These are phyloP conservation scores for Tetraneura akinire DNA, from an alignment of 1,140 invertebrate genomes.

Conservation along the genomic window DNA sequence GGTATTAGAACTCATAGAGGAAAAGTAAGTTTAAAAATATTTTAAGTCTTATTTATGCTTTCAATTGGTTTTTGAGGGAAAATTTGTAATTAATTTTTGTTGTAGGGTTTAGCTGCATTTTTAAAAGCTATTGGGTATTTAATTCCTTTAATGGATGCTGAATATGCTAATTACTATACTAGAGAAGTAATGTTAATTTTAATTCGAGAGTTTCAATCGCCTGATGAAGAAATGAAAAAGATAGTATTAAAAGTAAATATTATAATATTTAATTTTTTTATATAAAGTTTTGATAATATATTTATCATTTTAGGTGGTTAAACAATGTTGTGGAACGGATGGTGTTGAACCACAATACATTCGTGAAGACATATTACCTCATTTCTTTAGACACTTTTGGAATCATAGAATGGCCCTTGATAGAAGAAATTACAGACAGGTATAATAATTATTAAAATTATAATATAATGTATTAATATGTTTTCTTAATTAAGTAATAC, in stretches of 20 bases:
- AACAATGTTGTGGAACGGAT: slow-evolving; percentile 99
- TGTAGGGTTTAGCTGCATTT: slow-evolving; percentile 91
- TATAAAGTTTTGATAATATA: neutral
- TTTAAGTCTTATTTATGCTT: too few relatives aligned
- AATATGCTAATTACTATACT: slow-evolving; percentile 99
- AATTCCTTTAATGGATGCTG: slow-evolving; percentile 99
- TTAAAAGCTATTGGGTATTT: slow-evolving; percentile 99
- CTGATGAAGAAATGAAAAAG: slow-evolving; percentile 99
- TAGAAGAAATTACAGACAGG: slow-evolving; percentile 93
- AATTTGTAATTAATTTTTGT: slow-evolving; percentile 14
- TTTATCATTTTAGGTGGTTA: slow-evolving; percentile 77
- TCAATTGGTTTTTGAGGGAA: too few relatives aligned
- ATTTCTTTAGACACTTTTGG: slow-evolving; percentile 99
- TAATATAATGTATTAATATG: too few relatives aligned
- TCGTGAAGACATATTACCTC: slow-evolving; percentile 97
- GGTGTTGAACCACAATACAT: slow-evolving; percentile 99
- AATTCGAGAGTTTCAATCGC: slow-evolving; percentile 98
- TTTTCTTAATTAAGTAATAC: too few relatives aligned
- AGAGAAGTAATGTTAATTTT: slow-evolving; percentile 99
- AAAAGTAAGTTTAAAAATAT: slow-evolving; percentile 74
- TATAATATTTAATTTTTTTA: neutral
- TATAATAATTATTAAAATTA: slow-evolving; percentile 54
- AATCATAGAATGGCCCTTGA: slow-evolving; percentile 99
- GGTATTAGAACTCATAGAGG: slow-evolving; percentile 97
- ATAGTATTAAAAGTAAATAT: slow-evolving; percentile 90